Percentiles rank a stretch among this genome's conserved stretches.
Conservation (phyloP, 2,888 invertebrate genomes). For the Drosophila buzzatii region DNA sequence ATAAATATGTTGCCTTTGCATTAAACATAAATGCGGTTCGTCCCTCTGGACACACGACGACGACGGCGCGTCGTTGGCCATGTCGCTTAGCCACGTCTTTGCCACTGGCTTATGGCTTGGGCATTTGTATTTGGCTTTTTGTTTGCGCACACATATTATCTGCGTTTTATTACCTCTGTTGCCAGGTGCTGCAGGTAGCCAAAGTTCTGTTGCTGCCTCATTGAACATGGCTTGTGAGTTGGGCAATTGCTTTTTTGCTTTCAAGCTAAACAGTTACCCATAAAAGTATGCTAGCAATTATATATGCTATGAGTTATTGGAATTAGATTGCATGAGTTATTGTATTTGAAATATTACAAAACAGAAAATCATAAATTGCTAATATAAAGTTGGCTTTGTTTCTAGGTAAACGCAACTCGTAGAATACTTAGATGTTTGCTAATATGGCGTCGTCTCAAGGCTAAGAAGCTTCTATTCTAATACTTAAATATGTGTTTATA, state of each 20-base stretch:
- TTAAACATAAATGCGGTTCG: constrained; percentile 69
- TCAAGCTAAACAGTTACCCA: background rate
- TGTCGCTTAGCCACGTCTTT: constrained; percentile 17
- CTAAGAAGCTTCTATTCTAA: too few relatives aligned
- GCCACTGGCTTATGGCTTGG: constrained; percentile 11
- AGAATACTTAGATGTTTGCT: too few relatives aligned
- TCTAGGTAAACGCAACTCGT: too few relatives aligned
- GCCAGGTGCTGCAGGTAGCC: constrained; percentile 3
- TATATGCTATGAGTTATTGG: background rate
- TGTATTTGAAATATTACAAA: background rate
- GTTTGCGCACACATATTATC: constrained; percentile 23
- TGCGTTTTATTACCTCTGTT: constrained; percentile 23
- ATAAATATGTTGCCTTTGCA: constrained; percentile 59
- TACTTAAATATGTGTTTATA: too few relatives aligned
- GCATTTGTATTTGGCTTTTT: constrained; percentile 11
- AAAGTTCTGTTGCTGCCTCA: constrained; percentile 8
- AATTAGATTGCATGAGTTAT: background rate
- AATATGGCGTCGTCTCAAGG: too few relatives aligned
- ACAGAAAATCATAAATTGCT: too few relatives aligned
- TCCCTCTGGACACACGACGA: constrained; percentile 30
- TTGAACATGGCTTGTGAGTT: constrained; percentile 5
- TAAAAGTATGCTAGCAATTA: background rate
- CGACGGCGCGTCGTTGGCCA: background rate
- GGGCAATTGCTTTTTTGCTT: background rate
- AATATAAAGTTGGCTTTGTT: background rate